Evolutionary conservation across 2,888 invertebrate species (phyloP), one percentile per base, ranked within the genome.

Genomic region (Pogonocherus hispidulus): DNA sequence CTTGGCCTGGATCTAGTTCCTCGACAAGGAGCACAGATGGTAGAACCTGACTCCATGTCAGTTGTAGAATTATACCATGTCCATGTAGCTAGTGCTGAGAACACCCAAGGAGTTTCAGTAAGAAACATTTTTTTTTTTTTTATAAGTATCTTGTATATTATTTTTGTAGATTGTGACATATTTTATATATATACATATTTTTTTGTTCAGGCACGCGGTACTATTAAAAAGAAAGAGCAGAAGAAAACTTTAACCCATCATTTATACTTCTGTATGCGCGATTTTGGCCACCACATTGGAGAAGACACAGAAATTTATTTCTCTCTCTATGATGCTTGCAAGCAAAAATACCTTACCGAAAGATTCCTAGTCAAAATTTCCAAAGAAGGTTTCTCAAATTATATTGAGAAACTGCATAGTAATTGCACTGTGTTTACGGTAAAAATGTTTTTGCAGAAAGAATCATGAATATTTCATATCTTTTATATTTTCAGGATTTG

Each of bases 1-100:
- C 89, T 98, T 57, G 95, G 94, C 0, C 86, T 98, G 82, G 98
- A 98, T 86, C 86, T 98, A 82, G 97, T 98, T 20, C 98, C 98
- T 0, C 90, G 98, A 22, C 91, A 94, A 73, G 95, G 95, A 32
- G 93, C 95, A 22, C 91, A 95, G 81, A 95, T 95, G 84, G 96
- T 97, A 37, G 95, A 97, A 83, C 94, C 95, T 27, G 95, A 95
- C 80, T 90, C 92, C 55, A 93, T 95, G 87, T 96, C 96, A 76
- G 91, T 96, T 37, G 94, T 97, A 54, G 94, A 96, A 79, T 88
- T 98, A 16, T 95, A 96, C 85, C 91, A 94, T 81, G 94, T 95
- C 20, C 92, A 93, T 77, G 91, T 91, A 16, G 89, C 90, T 75
- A 92, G 92, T 80, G 92, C 92, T n/a, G 92, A 92, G 77, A 92